Evolutionary conservation across 2,113 vertebrate species (phyloP).

Genomic region (Notarius lentiginosus): DNA sequence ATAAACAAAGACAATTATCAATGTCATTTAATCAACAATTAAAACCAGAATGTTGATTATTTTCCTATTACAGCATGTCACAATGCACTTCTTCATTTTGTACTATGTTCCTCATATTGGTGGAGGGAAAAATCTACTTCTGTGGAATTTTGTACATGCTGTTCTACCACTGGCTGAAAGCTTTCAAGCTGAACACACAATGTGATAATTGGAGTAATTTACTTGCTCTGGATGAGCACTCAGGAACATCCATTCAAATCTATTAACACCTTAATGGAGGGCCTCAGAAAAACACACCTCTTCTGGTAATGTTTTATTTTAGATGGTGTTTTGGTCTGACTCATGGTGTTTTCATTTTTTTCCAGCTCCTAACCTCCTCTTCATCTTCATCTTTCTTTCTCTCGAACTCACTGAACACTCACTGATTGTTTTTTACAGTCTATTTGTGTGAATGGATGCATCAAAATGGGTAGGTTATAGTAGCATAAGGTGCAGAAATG

Average conservation of each 20-base stretch:
- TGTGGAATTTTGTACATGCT: neutral
- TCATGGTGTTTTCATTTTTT: slow-evolving; percentile 10
- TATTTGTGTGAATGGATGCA: slow-evolving; percentile 6
- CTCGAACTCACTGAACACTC: neutral
- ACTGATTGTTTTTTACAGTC: slow-evolving; percentile 2
- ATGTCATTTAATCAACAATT: no score
- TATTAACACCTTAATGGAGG: slow-evolving; percentile 36
- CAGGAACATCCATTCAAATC: slow-evolving; percentile 20
- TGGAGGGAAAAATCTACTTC: neutral
- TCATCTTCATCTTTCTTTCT: neutral
- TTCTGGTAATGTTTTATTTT: neutral
- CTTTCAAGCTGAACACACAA: neutral
- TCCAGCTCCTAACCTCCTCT: neutral
- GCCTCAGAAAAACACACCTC: neutral
- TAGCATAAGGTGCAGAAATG: neutral
- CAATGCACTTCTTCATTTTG: neutral
- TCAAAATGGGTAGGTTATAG: slow-evolving; percentile 1
- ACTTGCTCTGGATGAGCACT: neutral
- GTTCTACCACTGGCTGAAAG: neutral
- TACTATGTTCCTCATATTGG: neutral
- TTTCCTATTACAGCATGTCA: neutral
- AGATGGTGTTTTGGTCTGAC: neutral
- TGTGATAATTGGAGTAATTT: slow-evolving; percentile 31
- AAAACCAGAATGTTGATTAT: neutral
- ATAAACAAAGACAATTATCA: no score